These are phyloP conservation scores for Ladona fulva DNA, from an alignment of 1,140 invertebrate species.

Conservation along the genomic window DNA sequence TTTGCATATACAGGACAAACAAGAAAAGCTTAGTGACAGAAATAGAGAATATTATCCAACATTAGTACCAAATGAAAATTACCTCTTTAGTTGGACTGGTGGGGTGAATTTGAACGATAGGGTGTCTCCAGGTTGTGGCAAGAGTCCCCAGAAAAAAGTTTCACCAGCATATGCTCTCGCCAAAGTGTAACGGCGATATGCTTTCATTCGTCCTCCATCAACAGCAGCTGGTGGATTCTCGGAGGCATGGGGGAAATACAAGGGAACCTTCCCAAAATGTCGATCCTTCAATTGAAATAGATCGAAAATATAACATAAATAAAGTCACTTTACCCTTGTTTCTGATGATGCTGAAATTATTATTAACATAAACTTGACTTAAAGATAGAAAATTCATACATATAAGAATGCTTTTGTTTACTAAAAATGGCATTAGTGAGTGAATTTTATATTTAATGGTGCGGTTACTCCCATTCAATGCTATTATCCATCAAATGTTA, in stretches of 20 bases:
- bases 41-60: no score
- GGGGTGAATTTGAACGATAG: conserved; percentile 72
- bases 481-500: no score
- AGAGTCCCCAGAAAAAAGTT: conserved; percentile 86
- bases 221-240: conserved; percentile 69
- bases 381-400: no score
- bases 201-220: conserved; percentile 66
- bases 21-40: no score
- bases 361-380: no score
- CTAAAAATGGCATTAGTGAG: no score
- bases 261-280: conserved; percentile 79
- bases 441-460: no score
- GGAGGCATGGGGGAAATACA: conserved; percentile 64
- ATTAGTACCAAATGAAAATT: not conserved
- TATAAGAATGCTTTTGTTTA: no score
- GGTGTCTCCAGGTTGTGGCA: conserved; percentile 73
- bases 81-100: conserved; percentile 69
- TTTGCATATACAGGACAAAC: no score
- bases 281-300: conserved; percentile 58
- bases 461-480: no score
- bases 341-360: no score
- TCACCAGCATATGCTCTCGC: conserved; percentile 78
- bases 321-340: no score
- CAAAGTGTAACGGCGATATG: conserved; percentile 75
- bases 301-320: conserved; percentile 17